phyloP scores from a whole-genome alignment of 1,140 invertebrate species.

The Hylaeus volcanicus region DNA sequence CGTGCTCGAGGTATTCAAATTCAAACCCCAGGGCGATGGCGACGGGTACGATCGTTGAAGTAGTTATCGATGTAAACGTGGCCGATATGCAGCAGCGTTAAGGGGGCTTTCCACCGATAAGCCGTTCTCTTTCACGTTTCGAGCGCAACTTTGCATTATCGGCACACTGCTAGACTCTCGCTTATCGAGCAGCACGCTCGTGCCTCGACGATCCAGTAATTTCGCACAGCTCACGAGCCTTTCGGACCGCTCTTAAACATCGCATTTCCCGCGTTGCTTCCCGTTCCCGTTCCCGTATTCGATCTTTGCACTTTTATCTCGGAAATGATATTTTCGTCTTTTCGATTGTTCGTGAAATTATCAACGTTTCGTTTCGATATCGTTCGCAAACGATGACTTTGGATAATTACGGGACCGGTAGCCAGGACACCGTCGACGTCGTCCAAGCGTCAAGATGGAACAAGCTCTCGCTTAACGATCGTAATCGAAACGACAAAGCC shows the following conservation, averaged over 20 bases:
- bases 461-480: background rate
- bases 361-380: too few relatives aligned
- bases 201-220: conserved; percentile 24
- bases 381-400: too few relatives aligned
- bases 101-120: conserved; percentile 44
- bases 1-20: conserved; percentile 37
- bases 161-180: conserved; percentile 28
- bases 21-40: conserved; percentile 5
- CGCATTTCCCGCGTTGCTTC: background rate
- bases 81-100: conserved; percentile 29
- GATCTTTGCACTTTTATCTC: too few relatives aligned
- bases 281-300: too few relatives aligned
- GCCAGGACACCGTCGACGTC: too few relatives aligned
- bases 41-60: conserved; percentile 8
- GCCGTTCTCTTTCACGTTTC: conserved; percentile 46
- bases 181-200: conserved; percentile 38
- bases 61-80: conserved; percentile 55
- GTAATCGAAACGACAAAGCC: conserved; percentile 38
- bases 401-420: too few relatives aligned
- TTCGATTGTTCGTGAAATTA: too few relatives aligned
- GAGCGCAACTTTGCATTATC: conserved; percentile 53
- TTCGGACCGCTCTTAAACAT: background rate
- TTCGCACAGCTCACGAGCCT: background rate
- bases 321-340: too few relatives aligned
- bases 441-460: too few relatives aligned